phyloP scores from a whole-genome alignment of 2,113 vertebrate genomes.

The Gnathonemus longibarbis region DNA sequence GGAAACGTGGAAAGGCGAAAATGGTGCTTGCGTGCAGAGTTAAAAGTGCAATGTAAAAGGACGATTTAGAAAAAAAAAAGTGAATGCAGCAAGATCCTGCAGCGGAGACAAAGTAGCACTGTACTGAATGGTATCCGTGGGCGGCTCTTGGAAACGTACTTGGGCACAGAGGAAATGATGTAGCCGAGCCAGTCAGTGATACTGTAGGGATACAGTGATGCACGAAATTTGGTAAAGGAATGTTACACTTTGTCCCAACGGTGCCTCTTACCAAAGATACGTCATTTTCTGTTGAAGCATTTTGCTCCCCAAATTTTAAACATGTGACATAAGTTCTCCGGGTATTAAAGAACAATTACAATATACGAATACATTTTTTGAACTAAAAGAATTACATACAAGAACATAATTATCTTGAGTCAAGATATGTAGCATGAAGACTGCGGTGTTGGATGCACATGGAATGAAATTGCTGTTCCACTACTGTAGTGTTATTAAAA shows the following conservation, averaged over 20 bases:
- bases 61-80: constrained; percentile 22
- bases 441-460: not conserved
- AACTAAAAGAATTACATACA: not conserved
- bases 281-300: not conserved
- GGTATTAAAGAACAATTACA: not conserved
- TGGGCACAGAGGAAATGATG: constrained; percentile 21
- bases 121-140: constrained; percentile 17
- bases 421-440: not conserved
- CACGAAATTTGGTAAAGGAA: not conserved
- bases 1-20: constrained; percentile 61
- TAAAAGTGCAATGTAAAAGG: constrained; percentile 25
- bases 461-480: not conserved
- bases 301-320: not conserved
- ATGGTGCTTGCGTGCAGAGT: constrained; percentile 42
- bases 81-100: constrained; percentile 12
- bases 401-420: not conserved
- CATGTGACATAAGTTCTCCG: not conserved
- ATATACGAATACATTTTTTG: not conserved
- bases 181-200: constrained; percentile 4
- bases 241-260: not conserved
- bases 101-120: constrained; percentile 21
- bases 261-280: not conserved
- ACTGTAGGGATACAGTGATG: not conserved
- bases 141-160: constrained; percentile 17
- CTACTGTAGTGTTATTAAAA: not conserved